Conservation (phyloP, 2,113 vertebrate species). For the Channa maculata region DNA sequence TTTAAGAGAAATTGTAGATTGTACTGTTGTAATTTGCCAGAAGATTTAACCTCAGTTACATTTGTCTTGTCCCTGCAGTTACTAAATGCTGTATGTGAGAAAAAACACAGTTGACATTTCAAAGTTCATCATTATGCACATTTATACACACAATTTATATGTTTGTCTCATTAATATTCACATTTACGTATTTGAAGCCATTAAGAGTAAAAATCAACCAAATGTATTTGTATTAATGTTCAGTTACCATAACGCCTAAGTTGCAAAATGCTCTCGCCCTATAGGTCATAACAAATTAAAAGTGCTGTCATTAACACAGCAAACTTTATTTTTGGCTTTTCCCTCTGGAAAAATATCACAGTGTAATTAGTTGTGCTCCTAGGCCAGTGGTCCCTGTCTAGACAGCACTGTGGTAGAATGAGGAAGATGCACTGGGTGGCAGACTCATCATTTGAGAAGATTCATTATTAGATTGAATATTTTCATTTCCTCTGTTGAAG, state of each 20-base stretch:
- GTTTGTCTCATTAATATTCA: conserved; percentile 44
- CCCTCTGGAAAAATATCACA: conserved; percentile 60
- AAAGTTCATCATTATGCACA: conserved; percentile 25
- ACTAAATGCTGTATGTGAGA: neutral
- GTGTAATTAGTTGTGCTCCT: conserved; percentile 68
- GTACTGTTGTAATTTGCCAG: too few species aligned
- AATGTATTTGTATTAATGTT: conserved; percentile 48
- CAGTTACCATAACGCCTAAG: conserved; percentile 47
- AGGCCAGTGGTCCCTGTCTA: conserved; percentile 46
- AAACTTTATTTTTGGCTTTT: conserved; percentile 61
- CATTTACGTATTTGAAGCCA: conserved; percentile 43
- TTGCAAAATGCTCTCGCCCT: conserved; percentile 47
- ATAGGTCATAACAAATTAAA: conserved; percentile 71
- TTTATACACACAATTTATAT: too few species aligned
- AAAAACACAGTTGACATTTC: conserved; percentile 27
- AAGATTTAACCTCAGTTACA: too few species aligned
- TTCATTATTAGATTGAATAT: conserved; percentile 64
- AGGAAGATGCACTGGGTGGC: conserved; percentile 44
- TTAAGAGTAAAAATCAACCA: conserved; percentile 44
- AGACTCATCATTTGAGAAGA: conserved; percentile 55
- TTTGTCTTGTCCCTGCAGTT: too few species aligned
- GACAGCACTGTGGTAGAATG: conserved; percentile 31
- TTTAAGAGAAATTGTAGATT: too few species aligned
- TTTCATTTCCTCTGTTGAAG: conserved; percentile 71
- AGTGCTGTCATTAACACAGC: conserved; percentile 54